Evolutionary conservation across 1,140 invertebrate species (phyloP).

Genomic region (Aphidius gifuensis): DNA sequence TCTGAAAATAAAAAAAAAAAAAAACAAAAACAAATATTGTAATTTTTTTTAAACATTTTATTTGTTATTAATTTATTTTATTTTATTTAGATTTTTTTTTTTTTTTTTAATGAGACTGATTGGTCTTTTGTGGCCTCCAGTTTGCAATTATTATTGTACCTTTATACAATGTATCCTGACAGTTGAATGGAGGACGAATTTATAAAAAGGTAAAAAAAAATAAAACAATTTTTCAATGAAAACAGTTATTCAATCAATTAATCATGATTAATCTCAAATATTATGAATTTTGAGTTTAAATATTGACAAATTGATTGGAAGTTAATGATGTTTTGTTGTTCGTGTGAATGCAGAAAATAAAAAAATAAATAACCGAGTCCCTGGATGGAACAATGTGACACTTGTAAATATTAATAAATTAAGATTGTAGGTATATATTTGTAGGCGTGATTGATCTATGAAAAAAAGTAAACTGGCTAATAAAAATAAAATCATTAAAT

Average conservation of each 20-base stretch:
- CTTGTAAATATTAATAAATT: constrained; percentile 36
- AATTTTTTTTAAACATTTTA: neutral
- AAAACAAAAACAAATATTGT: constrained; percentile 6
- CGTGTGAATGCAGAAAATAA: constrained; percentile 20
- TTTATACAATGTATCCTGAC: constrained; percentile 38
- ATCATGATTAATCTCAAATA: constrained; percentile 15
- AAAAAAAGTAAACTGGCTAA: constrained; percentile 18
- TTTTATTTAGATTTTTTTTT: constrained; percentile 32
- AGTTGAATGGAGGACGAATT: constrained; percentile 20
- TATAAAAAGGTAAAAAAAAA: constrained; percentile 11
- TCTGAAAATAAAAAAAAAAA: neutral
- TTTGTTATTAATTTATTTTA: constrained; percentile 5
- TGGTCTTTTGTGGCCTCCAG: constrained; percentile 43
- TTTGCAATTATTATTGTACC: constrained; percentile 44
- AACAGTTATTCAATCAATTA: constrained; percentile 13
- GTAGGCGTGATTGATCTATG: constrained; percentile 24
- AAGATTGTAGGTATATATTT: constrained; percentile 26
- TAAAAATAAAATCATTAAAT: neutral
- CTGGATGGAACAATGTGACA: constrained; percentile 24
- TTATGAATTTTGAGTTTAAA: neutral
- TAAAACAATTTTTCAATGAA: constrained; percentile 1
- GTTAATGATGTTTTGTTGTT: constrained; percentile 18
- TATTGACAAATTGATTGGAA: neutral
- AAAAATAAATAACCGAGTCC: constrained; percentile 16
- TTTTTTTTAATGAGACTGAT: constrained; percentile 54